Base-by-base conservation (phyloP, 2,113 vertebrate genomes). In the Propithecus coquereli region DNA sequence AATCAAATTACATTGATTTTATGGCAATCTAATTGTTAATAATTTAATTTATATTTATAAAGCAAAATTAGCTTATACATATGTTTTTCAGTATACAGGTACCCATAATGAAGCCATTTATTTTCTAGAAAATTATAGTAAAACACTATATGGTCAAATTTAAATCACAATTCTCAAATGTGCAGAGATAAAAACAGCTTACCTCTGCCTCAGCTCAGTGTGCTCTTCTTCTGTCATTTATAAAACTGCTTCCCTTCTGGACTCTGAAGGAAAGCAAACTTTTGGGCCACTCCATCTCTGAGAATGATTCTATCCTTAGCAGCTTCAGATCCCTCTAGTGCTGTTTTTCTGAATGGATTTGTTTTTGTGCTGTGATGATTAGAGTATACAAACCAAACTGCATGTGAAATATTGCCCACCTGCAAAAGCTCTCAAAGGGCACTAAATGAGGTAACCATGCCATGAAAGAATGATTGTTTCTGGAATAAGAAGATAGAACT, bases 291-390 rank as follows among this genome's bases (percentile, higher is more conserved):
- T 90, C 66, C 25, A 91, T 82, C 47, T 77, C 59, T 34, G 73
- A 92, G 81, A 96, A 95, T 68, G 59, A 95, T 61, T 94, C 45
- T 63, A 45, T 76, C n/a, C 57, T 87, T 76, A 81, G 52, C 74
- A 95, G 47, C 32, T 92, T 94, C 87, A 0, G 1, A 3, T 92
- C 83, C 82, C 65, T 93, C 52, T 30, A 82, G 74, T 77, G 74
- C 45, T 76, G 94, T 94, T 94, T 94, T 87, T 83, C 74, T 93
- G 87, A 97, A 93, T 88, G 59, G 52, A 94, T 95, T 97, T 98
- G 86, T 52, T 97, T 97, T 96, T 66, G 85, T 68, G 96, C 70
- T 83, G 47, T 65, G 68, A 94, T 82, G 34, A 91, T 93, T 43
- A 89, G 37, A 91, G 89, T 74, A 76, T 71, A 95, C 83, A 95